Evolutionary conservation across 2,888 invertebrate genomes (phyloP).

Genomic region (Macrostomum cliftonense): DNA sequence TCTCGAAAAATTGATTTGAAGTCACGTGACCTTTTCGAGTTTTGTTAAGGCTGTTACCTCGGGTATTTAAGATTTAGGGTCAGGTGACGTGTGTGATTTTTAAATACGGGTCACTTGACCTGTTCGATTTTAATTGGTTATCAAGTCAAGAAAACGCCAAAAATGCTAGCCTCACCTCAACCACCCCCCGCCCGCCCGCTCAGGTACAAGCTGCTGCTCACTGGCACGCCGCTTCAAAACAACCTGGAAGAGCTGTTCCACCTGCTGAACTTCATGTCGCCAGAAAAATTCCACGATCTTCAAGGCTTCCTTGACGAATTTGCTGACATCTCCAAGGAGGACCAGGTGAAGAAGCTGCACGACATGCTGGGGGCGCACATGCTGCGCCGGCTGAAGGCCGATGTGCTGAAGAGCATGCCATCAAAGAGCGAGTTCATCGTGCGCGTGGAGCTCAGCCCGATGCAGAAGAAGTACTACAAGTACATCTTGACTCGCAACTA

Average conservation of each 20-base stretch:
- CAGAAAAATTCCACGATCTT: constrained; percentile 76
- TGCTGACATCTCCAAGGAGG: constrained; percentile 94
- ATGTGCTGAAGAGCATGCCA: constrained; percentile 92
- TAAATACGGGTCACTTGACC: too few species aligned
- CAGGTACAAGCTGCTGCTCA: constrained; percentile 64
- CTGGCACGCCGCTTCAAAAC: constrained; percentile 94
- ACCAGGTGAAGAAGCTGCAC: constrained; percentile 94
- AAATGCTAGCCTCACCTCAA: too few species aligned
- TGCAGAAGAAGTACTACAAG: constrained; percentile 72
- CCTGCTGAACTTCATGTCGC: constrained; percentile 83
- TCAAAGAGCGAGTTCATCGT: constrained; percentile 98
- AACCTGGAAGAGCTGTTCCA: constrained; percentile 97
- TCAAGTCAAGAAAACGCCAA: too few species aligned
- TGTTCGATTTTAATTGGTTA: too few species aligned
- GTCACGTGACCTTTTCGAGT: too few species aligned
- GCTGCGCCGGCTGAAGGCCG: constrained; percentile 88
- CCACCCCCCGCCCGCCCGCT: too few species aligned
- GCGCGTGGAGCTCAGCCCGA: constrained; percentile 68
- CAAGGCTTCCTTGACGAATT: constrained; percentile 87
- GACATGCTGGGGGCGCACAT: constrained; percentile 96
- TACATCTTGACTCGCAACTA: constrained; percentile 92
- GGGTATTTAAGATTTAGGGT: too few species aligned
- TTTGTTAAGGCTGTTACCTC: too few species aligned
- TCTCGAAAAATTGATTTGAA: too few species aligned
- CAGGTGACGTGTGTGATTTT: too few species aligned